Percentiles rank a stretch among this genome's conserved stretches.
phyloP scores from a whole-genome alignment of 1,140 invertebrate species.

The Lerema accius region DNA sequence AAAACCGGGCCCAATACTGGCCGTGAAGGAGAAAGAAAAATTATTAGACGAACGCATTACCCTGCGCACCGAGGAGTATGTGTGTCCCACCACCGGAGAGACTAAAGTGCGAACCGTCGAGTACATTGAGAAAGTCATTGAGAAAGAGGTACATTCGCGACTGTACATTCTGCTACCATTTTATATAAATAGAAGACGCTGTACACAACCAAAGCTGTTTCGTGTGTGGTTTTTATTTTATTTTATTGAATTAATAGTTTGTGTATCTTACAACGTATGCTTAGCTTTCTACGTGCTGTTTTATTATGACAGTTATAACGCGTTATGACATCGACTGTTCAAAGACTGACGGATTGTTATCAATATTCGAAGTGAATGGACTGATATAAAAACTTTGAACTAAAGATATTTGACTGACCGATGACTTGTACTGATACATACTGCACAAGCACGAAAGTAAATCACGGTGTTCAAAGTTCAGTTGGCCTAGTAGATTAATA shows the following conservation, averaged over 20 bases:
- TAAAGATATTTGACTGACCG: slow-evolving; percentile 25
- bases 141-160: slow-evolving; percentile 92
- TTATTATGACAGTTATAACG: slow-evolving; percentile 14
- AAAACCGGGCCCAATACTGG: slow-evolving; percentile 90
- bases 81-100: slow-evolving; percentile 92
- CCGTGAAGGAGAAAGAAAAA: slow-evolving; percentile 94
- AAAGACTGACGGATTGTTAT: slow-evolving; percentile 19
- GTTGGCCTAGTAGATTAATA: slow-evolving; percentile 31
- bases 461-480: slow-evolving; percentile 36
- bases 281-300: slow-evolving; percentile 74
- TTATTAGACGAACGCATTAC: slow-evolving; percentile 94
- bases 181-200: slow-evolving; percentile 58
- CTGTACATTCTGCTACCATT: slow-evolving; percentile 59
- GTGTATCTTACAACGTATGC: slow-evolving; percentile 65
- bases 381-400: slow-evolving; percentile 11
- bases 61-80: slow-evolving; percentile 92
- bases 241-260: slow-evolving; percentile 49
- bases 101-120: slow-evolving; percentile 94
- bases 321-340: slow-evolving; percentile 19
- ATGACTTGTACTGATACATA: slow-evolving; percentile 37
- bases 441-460: slow-evolving; percentile 39
- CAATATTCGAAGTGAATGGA: slow-evolving; percentile 26
- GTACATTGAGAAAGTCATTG: slow-evolving; percentile 97
- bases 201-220: slow-evolving; percentile 74
- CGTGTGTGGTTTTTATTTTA: slow-evolving; percentile 70